Evolutionary conservation across 2,888 invertebrate genomes (phyloP).

Genomic region (Athripsodes cinereus): DNA sequence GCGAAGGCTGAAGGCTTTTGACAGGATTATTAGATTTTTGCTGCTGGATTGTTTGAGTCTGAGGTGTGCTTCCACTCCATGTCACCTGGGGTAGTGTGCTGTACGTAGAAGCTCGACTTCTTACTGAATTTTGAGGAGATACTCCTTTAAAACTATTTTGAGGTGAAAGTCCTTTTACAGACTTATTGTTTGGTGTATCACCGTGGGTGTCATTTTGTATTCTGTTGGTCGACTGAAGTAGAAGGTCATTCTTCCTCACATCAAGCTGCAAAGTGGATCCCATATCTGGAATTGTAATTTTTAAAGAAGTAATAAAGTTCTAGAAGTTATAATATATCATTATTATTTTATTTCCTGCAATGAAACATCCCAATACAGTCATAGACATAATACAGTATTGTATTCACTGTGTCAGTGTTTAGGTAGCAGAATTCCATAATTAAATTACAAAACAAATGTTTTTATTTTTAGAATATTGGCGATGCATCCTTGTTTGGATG

Average conservation of each 20-base stretch:
- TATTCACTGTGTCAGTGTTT: no score
- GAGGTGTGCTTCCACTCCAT: conserved; percentile 42
- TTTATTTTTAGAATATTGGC: no score
- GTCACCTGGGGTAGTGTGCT: conserved; percentile 41
- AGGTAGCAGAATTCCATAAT: no score
- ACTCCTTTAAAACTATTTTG: conserved; percentile 54
- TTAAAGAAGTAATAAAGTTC: no score
- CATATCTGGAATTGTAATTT: conserved; percentile 39
- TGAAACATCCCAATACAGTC: no score
- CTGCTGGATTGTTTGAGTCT: conserved; percentile 29
- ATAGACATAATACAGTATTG: no score
- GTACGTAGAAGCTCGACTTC: conserved; percentile 43
- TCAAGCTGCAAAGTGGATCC: conserved; percentile 27
- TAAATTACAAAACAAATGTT: no score
- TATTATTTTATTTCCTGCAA: no score
- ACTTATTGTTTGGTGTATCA: conserved; percentile 58
- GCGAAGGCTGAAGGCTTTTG: conserved; percentile 28
- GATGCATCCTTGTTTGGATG: no score
- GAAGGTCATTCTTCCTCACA: conserved; percentile 53
- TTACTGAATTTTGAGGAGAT: conserved; percentile 68
- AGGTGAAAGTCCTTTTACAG: conserved; percentile 51
- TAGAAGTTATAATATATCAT: no score
- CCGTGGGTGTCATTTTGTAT: conserved; percentile 75
- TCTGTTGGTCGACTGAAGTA: conserved; percentile 55
- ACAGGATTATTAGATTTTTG: conserved; percentile 30